Conservation (phyloP, 2,113 vertebrate species). For the Microcebus griseorufus region DNA sequence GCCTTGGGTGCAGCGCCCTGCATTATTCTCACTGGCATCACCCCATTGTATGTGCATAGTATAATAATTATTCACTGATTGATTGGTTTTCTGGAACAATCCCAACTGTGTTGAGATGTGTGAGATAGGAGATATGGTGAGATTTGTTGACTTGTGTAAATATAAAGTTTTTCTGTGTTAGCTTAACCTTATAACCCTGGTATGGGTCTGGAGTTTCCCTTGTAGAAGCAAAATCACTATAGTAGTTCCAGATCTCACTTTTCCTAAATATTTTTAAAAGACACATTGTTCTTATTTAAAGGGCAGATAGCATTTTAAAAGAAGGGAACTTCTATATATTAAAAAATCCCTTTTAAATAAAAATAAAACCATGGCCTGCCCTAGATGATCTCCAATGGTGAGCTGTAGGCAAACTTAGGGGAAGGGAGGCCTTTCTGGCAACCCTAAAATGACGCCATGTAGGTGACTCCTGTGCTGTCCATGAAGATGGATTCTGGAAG, state of each 20-base stretch:
- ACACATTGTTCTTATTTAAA: background rate
- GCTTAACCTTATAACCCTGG: background rate
- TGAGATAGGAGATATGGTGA: background rate
- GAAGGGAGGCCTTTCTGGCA: background rate
- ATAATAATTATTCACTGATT: background rate
- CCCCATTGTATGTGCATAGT: background rate
- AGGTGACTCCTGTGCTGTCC: background rate
- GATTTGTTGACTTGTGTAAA: background rate
- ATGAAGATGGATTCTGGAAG: background rate
- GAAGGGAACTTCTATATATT: background rate
- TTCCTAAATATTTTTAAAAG: background rate
- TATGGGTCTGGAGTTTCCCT: background rate
- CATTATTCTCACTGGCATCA: background rate
- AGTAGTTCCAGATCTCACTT: constrained; percentile 13
- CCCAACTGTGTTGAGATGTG: background rate
- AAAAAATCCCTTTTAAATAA: background rate
- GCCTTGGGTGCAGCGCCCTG: background rate
- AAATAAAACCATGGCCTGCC: background rate
- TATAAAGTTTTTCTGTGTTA: background rate
- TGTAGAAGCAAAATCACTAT: constrained; percentile 16
- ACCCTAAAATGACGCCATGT: background rate
- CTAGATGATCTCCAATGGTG: background rate
- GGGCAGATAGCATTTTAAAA: background rate
- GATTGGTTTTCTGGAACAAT: constrained; percentile 17
- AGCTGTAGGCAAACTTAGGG: background rate